These are phyloP conservation scores for Pipistrellus kuhlii DNA, from an alignment of 2,797 vertebrate genomes.

Conservation along the genomic window DNA sequence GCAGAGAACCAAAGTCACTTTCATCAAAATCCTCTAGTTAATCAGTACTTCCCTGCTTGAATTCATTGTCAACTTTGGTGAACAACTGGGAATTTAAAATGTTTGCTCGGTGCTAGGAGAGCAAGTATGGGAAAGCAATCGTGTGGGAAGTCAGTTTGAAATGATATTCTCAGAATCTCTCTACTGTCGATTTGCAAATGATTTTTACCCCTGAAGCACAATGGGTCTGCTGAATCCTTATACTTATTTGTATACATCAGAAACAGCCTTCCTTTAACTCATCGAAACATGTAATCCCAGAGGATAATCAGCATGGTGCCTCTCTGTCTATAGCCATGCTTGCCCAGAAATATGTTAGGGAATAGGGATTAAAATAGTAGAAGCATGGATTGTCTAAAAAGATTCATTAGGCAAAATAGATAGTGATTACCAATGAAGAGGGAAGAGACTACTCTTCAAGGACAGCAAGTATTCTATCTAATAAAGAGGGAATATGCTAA, in stretches of 20 bases:
- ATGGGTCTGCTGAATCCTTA: neutral
- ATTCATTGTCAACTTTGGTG: conserved; percentile 38
- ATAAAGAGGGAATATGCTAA: too few species aligned
- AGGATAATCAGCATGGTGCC: neutral
- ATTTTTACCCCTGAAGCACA: neutral
- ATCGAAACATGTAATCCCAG: neutral
- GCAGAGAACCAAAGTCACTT: conserved; percentile 39
- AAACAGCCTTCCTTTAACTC: conserved; percentile 24
- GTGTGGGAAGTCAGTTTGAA: neutral
- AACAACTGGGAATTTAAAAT: conserved; percentile 40
- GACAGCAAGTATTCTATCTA: neutral
- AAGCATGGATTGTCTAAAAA: neutral
- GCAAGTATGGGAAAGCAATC: neutral
- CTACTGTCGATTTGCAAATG: conserved; percentile 32
- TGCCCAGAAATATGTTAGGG: neutral
- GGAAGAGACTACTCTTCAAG: neutral
- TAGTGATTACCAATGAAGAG: neutral
- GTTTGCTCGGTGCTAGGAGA: conserved; percentile 41
- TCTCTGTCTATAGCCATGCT: neutral
- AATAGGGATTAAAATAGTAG: neutral
- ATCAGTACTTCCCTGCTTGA: conserved; percentile 34
- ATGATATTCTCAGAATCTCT: neutral
- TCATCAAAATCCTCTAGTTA: conserved; percentile 36
- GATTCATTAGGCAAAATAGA: conserved; percentile 19
- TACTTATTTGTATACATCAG: neutral